Evolutionary conservation across 1,140 invertebrate species (phyloP).

Genomic region (Radopholus similis): DNA sequence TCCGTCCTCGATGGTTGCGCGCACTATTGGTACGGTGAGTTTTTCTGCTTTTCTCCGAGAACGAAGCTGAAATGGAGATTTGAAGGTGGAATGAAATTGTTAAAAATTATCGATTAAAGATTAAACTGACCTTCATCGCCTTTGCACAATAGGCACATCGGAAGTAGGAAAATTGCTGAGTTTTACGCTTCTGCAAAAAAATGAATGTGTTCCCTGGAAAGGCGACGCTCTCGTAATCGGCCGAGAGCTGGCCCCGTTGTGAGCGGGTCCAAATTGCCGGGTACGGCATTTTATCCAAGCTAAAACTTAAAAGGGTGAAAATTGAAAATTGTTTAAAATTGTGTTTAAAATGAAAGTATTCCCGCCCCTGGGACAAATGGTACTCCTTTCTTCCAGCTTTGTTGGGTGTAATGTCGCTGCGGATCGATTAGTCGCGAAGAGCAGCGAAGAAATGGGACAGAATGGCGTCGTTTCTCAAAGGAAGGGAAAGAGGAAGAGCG

Average conservation of each 20-base stretch:
- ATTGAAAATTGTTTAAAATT: no score
- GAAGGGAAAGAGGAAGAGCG: no score
- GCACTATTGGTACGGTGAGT: constrained; percentile 2
- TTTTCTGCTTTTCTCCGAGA: background rate
- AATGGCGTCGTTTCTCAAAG: no score
- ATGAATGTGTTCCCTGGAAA: constrained; percentile 16
- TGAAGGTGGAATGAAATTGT: no score
- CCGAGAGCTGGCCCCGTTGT: constrained; percentile 10
- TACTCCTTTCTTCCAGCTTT: no score
- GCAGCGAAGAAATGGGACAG: no score
- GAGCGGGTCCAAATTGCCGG: constrained; percentile 16
- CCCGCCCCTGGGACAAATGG: no score
- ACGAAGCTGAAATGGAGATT: background rate
- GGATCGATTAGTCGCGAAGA: no score
- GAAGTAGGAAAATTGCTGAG: constrained; percentile 5
- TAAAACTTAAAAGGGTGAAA: no score
- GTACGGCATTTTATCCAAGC: background rate
- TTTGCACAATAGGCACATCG: constrained; percentile 16
- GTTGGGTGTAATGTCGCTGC: no score
- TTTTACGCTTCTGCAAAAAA: constrained; percentile 16
- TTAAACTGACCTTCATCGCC: background rate
- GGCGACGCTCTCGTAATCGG: constrained; percentile 8
- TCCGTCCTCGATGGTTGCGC: constrained; percentile 9
- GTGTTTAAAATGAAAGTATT: no score
- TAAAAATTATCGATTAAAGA: no score